Evolutionary conservation across 92 coral and sea anemone species (phyloP), one percentile per base, ranked within the genome.

Genomic region (Porites divaricata): DNA sequence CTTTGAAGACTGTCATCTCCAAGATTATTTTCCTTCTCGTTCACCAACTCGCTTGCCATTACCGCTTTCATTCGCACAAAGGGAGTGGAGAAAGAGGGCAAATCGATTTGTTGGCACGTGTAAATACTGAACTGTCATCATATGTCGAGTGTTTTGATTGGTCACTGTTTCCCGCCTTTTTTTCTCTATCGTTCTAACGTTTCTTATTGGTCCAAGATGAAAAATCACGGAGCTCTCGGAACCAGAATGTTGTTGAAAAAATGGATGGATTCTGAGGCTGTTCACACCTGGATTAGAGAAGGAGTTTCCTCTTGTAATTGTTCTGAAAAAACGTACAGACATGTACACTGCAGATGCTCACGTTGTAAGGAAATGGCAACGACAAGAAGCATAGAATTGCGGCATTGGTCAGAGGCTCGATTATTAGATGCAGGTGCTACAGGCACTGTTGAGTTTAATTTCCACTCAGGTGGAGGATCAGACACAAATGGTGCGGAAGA

Each of bases 271-370:
- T n/a, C n/a, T n/a, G n/a, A n/a, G n/a, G n/a, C 98, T 15, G 90
- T 90, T 0, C 71, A 91, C 57, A 75, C 64, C 2, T 59, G 64
- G 19, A 59, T 8, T 8, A 19, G 94, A 83, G 71, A 24, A 59
- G 91, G 84, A 19, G 73, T 88, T 21, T 72, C 91, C 53, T 19
- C 78, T 53, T 91, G 91, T 63, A 88, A 59, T 23, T 86, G 0
- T 92, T 83, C 79, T 67, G 94, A 61, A 20, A 91, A 88, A 59
- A 19, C 90, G 0, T 92, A 91, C 77, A 74, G 94, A 61, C 92
- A 91, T 77, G 95, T 91, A 12, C 95, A 91, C 64, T 91, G 95
- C 70, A 90, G 83, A 22, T 91, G 92, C 71, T 70, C 63, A 19
- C 26, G 72, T 53, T 91, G 94, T 25, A 75, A 83, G 21, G 91